A percentile compares a stretch with the other conserved stretches of the same genome.
phyloP scores from a whole-genome alignment of 2,888 invertebrate species.

The Cataglyphis altisquamis region DNA sequence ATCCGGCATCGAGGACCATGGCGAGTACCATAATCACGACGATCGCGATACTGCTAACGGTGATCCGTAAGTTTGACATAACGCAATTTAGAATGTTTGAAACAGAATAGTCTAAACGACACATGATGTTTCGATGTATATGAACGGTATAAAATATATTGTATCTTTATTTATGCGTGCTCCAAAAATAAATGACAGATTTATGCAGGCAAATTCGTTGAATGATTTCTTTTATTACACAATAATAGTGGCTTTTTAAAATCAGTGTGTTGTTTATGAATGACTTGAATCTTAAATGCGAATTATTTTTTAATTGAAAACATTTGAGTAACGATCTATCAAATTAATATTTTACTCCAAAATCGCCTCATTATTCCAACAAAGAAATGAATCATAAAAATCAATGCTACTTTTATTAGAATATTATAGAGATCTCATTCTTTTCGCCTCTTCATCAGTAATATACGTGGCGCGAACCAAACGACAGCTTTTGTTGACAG shows the following conservation, averaged over 20 bases:
- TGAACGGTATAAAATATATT: neutral
- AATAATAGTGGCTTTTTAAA: neutral
- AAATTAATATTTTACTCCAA: neutral
- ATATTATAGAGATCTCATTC: neutral
- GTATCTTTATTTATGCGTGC: neutral
- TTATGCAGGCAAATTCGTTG: neutral
- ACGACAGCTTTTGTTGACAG: conserved; percentile 17
- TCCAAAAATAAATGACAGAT: neutral
- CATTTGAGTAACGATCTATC: neutral
- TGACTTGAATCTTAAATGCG: neutral
- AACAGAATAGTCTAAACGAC: neutral
- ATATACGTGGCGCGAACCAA: neutral
- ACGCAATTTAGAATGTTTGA: neutral
- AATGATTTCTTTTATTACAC: neutral
- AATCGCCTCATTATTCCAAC: neutral
- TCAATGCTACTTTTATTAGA: neutral
- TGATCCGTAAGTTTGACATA: conserved; percentile 68
- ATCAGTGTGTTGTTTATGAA: neutral
- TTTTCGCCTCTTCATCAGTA: neutral
- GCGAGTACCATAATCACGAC: conserved; percentile 41
- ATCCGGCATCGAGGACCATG: conserved; percentile 54
- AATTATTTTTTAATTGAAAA: neutral
- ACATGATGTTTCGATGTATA: neutral
- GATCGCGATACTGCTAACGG: conserved; percentile 57
- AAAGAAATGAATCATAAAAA: neutral